Percentiles rank a stretch among this genome's conserved stretches.
Evolutionary conservation across 53 echinoderm and acorn worm genomes (phyloP).

Genomic region (Astropecten irregularis): DNA sequence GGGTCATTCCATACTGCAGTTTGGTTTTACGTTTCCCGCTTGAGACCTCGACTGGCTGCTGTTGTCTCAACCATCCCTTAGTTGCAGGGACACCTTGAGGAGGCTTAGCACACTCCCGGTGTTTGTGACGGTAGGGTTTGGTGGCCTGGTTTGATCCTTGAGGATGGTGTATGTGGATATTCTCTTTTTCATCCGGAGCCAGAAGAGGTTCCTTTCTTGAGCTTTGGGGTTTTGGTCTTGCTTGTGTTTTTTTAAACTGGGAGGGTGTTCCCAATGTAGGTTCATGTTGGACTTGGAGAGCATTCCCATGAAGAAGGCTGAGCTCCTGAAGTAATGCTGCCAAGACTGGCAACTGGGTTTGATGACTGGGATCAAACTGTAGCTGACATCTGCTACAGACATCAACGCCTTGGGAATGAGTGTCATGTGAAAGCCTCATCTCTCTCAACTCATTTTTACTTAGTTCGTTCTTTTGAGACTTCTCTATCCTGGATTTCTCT

Average conservation of each 20-base stretch:
- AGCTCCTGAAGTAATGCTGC: slow-evolving; percentile 81
- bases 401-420: background rate
- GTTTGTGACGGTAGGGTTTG: slow-evolving; percentile 73
- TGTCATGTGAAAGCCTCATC: background rate
- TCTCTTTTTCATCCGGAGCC: slow-evolving; percentile 45
- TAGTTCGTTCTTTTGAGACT: background rate
- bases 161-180: background rate
- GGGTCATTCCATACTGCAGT: slow-evolving; percentile 86
- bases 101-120: slow-evolving; percentile 72
- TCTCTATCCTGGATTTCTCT: slow-evolving; percentile 4
- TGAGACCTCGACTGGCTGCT: slow-evolving; percentile 56
- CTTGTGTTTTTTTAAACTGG: background rate
- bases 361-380: slow-evolving; percentile 5
- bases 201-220: background rate
- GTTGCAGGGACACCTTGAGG: slow-evolving; percentile 68
- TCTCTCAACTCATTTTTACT: background rate
- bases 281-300: slow-evolving; percentile 1
- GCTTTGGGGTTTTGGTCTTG: background rate
- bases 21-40: slow-evolving; percentile 49
- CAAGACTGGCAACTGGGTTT: slow-evolving; percentile 72
- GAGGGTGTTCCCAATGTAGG: background rate
- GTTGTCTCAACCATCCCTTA: slow-evolving; percentile 83
- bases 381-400: slow-evolving; percentile 20
- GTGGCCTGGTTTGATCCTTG: background rate
- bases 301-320: slow-evolving; percentile 65